Evolutionary conservation across 2,113 vertebrate species (phyloP), one percentile per base, ranked within the genome.

Genomic region (Rhombomys opimus): DNA sequence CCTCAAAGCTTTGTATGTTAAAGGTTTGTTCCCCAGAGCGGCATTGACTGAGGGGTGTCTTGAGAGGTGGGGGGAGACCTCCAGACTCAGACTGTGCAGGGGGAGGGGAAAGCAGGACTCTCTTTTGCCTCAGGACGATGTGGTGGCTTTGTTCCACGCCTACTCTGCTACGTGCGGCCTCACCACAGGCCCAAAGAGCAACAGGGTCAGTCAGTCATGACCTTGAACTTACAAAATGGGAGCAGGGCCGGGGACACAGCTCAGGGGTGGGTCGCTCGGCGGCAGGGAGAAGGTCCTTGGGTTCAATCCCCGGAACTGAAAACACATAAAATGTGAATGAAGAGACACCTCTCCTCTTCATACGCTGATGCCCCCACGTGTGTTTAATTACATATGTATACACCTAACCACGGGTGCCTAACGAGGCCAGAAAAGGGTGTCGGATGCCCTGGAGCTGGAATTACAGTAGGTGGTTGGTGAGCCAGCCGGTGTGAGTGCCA

Each of bases 251-350:
- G 23, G n/a, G 13, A 84, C 30, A 17, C 59, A 32, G 46, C 32
- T 14, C 7, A 70, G 0, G 20, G 11, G 9, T 5, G 0, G 30
- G 32, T n/a, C 65, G 15, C 30, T 25, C 5, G 5, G 1, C 32
- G 41, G 27, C 5, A 22, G 35, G 82, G 2, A 63, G 59, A 65
- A 65, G 38, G n/a, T 46, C 25, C 59, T 59, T 30, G 25, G 82
- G 82, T 65, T 65, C 61, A 20, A 11, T 65, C 14, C 63, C 46
- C 30, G 1, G 63, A 10, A 87, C 6, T 30, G 35, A 23, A 67
- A 70, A 7, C 30, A 35, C 15, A 70, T 32, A 70, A 23, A 87
- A 14, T 11, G 13, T 70, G 30, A 80, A 38, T 32, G 20, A 41
- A 46, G 35, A 61, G 11, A 70, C 32, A 25, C 18, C 72, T 80